phyloP scores from a whole-genome alignment of 2,888 invertebrate genomes.

The Apocheima hispidaria region DNA sequence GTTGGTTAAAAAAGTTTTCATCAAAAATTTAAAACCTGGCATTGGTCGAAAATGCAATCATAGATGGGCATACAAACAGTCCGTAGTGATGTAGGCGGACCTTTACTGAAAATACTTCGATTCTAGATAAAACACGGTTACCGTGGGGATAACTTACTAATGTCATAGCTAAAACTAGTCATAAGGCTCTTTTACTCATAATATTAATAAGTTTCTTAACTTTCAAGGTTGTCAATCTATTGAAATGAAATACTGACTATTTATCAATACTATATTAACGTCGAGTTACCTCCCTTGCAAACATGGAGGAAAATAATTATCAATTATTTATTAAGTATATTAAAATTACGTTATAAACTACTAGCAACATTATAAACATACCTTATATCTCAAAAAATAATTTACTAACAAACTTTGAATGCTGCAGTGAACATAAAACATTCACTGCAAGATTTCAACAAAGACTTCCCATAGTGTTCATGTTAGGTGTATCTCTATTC shows the following conservation, averaged over 20 bases:
- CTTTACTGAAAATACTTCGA: no score
- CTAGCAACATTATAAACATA: slow-evolving; percentile 82
- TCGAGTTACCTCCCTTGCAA: slow-evolving; percentile 70
- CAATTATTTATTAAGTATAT: slow-evolving; percentile 71
- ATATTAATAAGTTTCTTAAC: no score
- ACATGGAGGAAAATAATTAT: slow-evolving; percentile 73
- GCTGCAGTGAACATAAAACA: slow-evolving; percentile 39
- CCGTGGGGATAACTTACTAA: no score
- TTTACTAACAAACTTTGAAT: slow-evolving; percentile 80
- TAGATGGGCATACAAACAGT: no score
- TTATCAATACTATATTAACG: slow-evolving; percentile 77
- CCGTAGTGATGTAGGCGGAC: no score
- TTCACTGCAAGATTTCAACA: slow-evolving; percentile 32
- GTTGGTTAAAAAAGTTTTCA: no score
- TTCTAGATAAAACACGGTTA: no score
- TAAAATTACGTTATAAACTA: slow-evolving; percentile 83
- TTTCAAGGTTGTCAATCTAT: not conserved
- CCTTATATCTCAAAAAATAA: slow-evolving; percentile 85
- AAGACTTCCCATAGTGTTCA: slow-evolving; percentile 28
- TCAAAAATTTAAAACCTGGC: no score
- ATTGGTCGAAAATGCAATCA: no score
- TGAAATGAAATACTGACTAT: slow-evolving; percentile 59
- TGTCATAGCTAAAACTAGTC: no score
- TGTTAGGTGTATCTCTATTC: slow-evolving; percentile 17
- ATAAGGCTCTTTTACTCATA: no score